Conservation (phyloP, 2,888 invertebrate genomes). For the Dolomedes plantarius region DNA sequence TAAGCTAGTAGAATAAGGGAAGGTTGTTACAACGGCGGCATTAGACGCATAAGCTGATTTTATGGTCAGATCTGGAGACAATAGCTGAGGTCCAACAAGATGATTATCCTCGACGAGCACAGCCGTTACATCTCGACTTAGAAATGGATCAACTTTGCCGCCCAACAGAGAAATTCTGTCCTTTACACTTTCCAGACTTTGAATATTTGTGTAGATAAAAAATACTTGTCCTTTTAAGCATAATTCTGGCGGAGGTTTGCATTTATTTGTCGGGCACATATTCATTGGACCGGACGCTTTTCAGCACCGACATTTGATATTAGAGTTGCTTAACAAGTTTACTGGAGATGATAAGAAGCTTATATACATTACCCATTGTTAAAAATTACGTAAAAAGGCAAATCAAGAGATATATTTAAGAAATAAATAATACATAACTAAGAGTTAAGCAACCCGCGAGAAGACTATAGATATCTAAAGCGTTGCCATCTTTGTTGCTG, state of each 20-base stretch:
- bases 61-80: constrained; percentile 15
- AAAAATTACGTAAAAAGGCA: constrained; percentile 5
- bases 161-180: constrained; percentile 50
- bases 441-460: constrained; percentile 39
- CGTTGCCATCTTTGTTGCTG: constrained; percentile 33
- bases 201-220: constrained; percentile 42
- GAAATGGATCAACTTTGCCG: constrained; percentile 60
- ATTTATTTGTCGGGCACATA: constrained; percentile 63
- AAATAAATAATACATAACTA: constrained; percentile 37
- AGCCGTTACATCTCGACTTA: constrained; percentile 50
- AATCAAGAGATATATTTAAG: constrained; percentile 19
- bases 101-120: constrained; percentile 54
- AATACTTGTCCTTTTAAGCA: constrained; percentile 64
- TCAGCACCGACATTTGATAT: constrained; percentile 66
- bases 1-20: constrained; percentile 10
- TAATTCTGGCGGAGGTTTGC: constrained; percentile 61
- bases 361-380: constrained; percentile 22
- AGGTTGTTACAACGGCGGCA: constrained; percentile 5
- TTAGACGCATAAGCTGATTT: background rate
- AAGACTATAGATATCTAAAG: constrained; percentile 21
- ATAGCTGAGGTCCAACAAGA: background rate
- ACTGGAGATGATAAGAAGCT: constrained; percentile 13
- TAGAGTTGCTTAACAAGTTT: constrained; percentile 51
- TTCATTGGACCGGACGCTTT: constrained; percentile 71
- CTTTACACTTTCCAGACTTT: constrained; percentile 14